Evolutionary conservation across 1,140 invertebrate genomes (phyloP).

Genomic region (Lepidurus arcticus): DNA sequence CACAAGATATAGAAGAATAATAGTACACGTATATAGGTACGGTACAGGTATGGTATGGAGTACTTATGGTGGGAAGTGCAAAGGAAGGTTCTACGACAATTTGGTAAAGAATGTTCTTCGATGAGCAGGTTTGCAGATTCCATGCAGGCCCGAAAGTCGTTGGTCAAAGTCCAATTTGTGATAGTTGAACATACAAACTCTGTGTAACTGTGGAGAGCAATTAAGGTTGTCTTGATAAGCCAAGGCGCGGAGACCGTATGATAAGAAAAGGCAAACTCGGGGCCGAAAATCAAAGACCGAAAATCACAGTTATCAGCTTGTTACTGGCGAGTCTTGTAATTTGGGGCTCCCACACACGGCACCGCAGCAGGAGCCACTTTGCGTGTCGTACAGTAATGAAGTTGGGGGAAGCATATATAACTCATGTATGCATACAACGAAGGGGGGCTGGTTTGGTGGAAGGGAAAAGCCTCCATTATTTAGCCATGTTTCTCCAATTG

Average conservation of each 20-base stretch:
- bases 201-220: not conserved
- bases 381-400: slow-evolving; percentile 8
- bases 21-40: too few species aligned
- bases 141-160: not conserved
- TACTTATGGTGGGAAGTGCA: too few species aligned
- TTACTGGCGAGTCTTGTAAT: not conserved
- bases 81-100: too few species aligned
- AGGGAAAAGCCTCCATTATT: slow-evolving; percentile 11
- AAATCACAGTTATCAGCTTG: slow-evolving; percentile 11
- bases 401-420: not conserved
- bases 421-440: not conserved
- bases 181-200: not conserved
- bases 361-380: not conserved
- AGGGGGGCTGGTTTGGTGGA: not conserved
- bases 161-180: slow-evolving; percentile 2
- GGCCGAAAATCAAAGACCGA: not conserved
- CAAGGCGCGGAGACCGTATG: not conserved
- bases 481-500: not conserved
- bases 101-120: too few species aligned
- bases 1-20: too few species aligned
- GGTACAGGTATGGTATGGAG: too few species aligned
- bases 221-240: not conserved
- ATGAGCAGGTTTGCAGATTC: not conserved
- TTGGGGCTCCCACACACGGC: slow-evolving; percentile 5
- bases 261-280: not conserved